Percentiles rank a stretch among this genome's conserved stretches.
phyloP scores from a whole-genome alignment of 2,797 vertebrate species.

The Meda fulgida region DNA sequence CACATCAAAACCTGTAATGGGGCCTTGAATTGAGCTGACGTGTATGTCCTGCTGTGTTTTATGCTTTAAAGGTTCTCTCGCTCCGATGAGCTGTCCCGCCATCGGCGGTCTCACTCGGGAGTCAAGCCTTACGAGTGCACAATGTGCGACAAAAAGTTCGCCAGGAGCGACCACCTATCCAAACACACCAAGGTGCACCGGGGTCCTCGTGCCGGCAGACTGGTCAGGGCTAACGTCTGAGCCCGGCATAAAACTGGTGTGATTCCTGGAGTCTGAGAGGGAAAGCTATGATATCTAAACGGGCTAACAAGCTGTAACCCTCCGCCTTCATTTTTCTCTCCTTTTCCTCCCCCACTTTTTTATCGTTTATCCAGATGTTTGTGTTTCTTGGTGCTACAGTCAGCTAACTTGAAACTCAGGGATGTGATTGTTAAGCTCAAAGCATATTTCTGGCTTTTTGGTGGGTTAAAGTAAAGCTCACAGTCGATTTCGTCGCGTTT shows the following conservation, averaged over 20 bases:
- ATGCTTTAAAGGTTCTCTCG: conserved; percentile 77
- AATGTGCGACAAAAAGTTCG: conserved; percentile 84
- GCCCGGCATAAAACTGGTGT: conserved; percentile 36
- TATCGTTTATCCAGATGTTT: conserved; percentile 50
- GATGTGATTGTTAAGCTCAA: conserved; percentile 64
- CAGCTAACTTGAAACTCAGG: conserved; percentile 70
- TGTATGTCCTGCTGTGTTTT: neutral
- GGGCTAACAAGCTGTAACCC: conserved; percentile 12
- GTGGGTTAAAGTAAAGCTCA: conserved; percentile 18
- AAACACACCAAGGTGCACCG: conserved; percentile 86
- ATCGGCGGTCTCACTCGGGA: conserved; percentile 83
- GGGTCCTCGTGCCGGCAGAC: conserved; percentile 76
- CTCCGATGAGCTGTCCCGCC: conserved; percentile 82
- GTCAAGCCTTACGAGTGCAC: conserved; percentile 83
- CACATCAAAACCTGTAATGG: neutral
- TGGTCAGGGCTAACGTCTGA: conserved; percentile 76
- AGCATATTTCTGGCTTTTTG: conserved; percentile 55
- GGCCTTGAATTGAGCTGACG: conserved; percentile 10
- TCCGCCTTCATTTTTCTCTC: conserved; percentile 41
- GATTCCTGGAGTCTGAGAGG: conserved; percentile 18
- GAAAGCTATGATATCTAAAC: conserved; percentile 44
- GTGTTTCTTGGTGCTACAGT: conserved; percentile 63
- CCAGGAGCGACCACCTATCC: conserved; percentile 83
- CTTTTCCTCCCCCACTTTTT: conserved; percentile 32
- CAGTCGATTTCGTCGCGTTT: conserved; percentile 3